Percentiles rank a stretch among this genome's conserved stretches.
phyloP scores from a whole-genome alignment of 2,888 invertebrate species.

The Drosophila algonquin region DNA sequence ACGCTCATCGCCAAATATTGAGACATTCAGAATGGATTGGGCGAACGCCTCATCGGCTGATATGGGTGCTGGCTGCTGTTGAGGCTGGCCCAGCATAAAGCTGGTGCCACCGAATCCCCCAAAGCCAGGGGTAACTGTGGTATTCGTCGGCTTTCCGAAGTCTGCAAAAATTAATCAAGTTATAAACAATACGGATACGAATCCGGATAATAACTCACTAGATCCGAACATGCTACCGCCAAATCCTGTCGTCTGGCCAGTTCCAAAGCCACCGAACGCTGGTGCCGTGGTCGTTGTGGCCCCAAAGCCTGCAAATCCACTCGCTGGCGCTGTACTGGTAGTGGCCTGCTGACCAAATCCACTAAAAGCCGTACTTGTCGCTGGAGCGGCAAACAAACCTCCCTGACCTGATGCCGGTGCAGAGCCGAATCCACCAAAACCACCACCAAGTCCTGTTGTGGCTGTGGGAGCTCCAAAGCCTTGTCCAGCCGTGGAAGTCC shows the following conservation, averaged over 20 bases:
- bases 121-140: conserved; percentile 83
- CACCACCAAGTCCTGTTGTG: conserved; percentile 66
- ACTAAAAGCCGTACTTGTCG: conserved; percentile 82
- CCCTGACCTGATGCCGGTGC: conserved; percentile 73
- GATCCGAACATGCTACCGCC: conserved; percentile 54
- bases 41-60: conserved; percentile 89
- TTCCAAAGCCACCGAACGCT: conserved; percentile 84
- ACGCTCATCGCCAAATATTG: conserved; percentile 96
- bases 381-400: conserved; percentile 82
- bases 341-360: conserved; percentile 80
- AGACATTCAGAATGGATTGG: conserved; percentile 90
- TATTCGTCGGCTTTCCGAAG: conserved; percentile 82
- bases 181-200: background rate
- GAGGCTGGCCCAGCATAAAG: conserved; percentile 82
- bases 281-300: conserved; percentile 82
- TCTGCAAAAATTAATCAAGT: conserved; percentile 51
- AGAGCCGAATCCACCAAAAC: conserved; percentile 84
- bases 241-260: conserved; percentile 59
- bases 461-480: conserved; percentile 76
- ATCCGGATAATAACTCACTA: conserved; percentile 39
- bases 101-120: conserved; percentile 85
- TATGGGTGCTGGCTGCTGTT: conserved; percentile 84
- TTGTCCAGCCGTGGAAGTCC: conserved; percentile 11
- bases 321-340: conserved; percentile 55
- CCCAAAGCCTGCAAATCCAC: conserved; percentile 81